Conservation (phyloP, 1,140 invertebrate species). For the Drosophila quadrilineata region DNA sequence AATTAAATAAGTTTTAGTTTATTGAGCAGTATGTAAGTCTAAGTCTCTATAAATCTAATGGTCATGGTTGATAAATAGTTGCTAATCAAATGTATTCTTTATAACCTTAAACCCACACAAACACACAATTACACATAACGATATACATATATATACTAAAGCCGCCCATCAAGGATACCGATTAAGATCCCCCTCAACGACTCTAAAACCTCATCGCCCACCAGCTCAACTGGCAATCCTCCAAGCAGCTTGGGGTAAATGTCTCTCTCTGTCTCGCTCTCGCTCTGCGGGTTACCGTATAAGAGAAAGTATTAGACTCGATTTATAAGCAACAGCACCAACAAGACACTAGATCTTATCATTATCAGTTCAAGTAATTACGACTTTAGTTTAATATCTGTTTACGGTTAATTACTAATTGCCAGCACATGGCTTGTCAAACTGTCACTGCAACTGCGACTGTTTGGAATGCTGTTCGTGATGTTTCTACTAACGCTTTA, state of each 20-base stretch:
- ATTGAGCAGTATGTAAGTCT: neutral
- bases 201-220: slow-evolving; percentile 77
- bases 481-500: slow-evolving; percentile 8
- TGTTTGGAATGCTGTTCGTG: neutral
- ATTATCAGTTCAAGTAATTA: slow-evolving; percentile 59
- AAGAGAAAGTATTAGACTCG: neutral
- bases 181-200: slow-evolving; percentile 74
- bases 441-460: slow-evolving; percentile 9
- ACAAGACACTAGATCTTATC: slow-evolving; percentile 16
- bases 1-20: slow-evolving; percentile 12
- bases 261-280: no score
- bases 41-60: slow-evolving; percentile 17
- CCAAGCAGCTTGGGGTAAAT: slow-evolving; percentile 78
- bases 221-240: slow-evolving; percentile 71
- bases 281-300: no score
- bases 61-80: slow-evolving; percentile 52
- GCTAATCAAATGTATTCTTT: slow-evolving; percentile 54
- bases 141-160: slow-evolving; percentile 40
- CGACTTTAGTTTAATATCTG: slow-evolving; percentile 34
- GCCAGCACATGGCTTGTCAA: slow-evolving; percentile 36
- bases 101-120: slow-evolving; percentile 12
- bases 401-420: slow-evolving; percentile 20
- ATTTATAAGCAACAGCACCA: slow-evolving; percentile 25
- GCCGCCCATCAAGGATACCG: slow-evolving; percentile 78
- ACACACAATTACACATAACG: neutral